Evolutionary conservation across 2,113 vertebrate genomes (phyloP), one percentile per base, ranked within the genome.

Genomic region (Tyto alba): DNA sequence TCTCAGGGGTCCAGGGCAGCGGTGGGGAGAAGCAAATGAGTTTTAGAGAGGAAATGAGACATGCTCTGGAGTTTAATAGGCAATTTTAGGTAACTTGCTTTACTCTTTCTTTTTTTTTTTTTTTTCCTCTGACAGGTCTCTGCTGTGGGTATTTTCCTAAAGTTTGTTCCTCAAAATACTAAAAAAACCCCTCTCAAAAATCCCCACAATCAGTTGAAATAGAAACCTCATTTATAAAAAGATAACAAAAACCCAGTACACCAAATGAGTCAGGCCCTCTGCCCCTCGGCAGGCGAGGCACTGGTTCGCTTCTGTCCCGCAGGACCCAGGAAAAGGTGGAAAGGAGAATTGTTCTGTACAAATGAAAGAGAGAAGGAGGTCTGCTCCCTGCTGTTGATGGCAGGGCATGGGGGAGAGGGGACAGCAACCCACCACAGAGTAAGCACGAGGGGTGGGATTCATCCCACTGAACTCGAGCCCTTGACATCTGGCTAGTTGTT

Each of bases 81-180:
- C 68, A 71, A 2, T 64, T 78, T 59, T 53, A 56, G 50, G 74
- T 57, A 15, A 5, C 36, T 85, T 48, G 1, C 63, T 81, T 82
- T 38, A 40, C 29, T 38, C 64, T 78, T 92, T 60, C 7, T 80
- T 50, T 38, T 6, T 30, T n/a, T 72, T 13, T 43, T n/a, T 38
- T 6, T 23, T 30, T 19, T 27, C 50, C n/a, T 17, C 30, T 19
- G 52, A 48, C 82, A 56, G 38, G 91, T 96, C 62, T 69, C 45
- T 67, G 38, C 77, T 87, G 56, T 87, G 89, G 95, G 95, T 95
- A 69, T 95, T 97, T 96, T 93, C 80, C 80, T 69, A 11, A 82
- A 76, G 80, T 95, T 92, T 75, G 77, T 95, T 95, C 95, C 96
- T 97, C 94, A 96, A 97, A 97, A 82, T 69, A 67, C 12, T 45